A percentile compares a stretch with the other conserved stretches of the same genome.
Conservation (phyloP, 2,113 vertebrate species). For the Microtus richardsoni region DNA sequence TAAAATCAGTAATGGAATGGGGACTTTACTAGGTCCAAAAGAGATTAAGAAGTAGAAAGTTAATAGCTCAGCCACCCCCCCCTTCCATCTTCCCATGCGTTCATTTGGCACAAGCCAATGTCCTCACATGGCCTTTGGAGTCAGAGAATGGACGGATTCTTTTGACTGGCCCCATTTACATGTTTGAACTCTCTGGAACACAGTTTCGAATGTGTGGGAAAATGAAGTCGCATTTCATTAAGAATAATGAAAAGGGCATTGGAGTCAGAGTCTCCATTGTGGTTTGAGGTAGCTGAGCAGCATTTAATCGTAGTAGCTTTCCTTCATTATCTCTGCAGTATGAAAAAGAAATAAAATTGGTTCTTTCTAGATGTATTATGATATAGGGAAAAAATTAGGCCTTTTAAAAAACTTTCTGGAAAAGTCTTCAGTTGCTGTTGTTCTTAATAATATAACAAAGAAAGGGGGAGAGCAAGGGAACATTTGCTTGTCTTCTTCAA, state of each 20-base stretch:
- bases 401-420: background rate
- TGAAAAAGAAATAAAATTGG: background rate
- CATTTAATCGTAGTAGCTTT: conserved; percentile 57
- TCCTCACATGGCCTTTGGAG: conserved; percentile 67
- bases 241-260: conserved; percentile 74
- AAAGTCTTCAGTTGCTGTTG: background rate
- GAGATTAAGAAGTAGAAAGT: conserved; percentile 50
- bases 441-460: conserved; percentile 61
- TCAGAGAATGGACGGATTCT: conserved; percentile 69
- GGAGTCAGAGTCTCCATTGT: conserved; percentile 66
- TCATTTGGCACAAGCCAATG: conserved; percentile 45
- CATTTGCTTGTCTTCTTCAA: conserved; percentile 61
- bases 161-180: conserved; percentile 69
- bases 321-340: conserved; percentile 46
- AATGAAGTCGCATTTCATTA: conserved; percentile 76
- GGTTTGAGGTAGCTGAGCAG: conserved; percentile 17
- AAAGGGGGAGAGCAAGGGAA: background rate
- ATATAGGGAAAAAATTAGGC: background rate
- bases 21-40: conserved; percentile 4
- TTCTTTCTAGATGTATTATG: conserved; percentile 40
- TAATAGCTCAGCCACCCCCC: background rate
- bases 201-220: conserved; percentile 71
- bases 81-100: conserved; percentile 1
- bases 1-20: background rate
- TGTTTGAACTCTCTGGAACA: conserved; percentile 77